These are phyloP conservation scores for Pyrgilauda ruficollis DNA, from an alignment of 2,113 vertebrate genomes.

Conservation along the genomic window DNA sequence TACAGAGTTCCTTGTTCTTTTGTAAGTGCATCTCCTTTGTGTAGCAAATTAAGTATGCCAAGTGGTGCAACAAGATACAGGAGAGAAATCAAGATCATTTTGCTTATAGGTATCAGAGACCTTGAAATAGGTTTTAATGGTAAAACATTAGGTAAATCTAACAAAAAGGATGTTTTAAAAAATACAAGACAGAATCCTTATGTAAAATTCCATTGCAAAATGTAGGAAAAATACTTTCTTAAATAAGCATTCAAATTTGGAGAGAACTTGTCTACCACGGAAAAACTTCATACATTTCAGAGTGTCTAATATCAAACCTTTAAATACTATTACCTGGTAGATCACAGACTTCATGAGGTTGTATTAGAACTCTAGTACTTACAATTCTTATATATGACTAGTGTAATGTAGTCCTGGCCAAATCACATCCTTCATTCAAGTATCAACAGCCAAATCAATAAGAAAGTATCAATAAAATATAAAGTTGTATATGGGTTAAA, in stretches of 20 bases:
- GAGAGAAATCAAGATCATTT: not conserved
- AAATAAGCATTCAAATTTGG: not conserved
- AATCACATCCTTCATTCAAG: not conserved
- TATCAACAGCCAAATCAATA: not conserved
- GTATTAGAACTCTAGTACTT: not conserved
- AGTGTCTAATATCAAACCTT: not conserved
- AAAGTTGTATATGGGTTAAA: not conserved
- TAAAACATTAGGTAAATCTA: not conserved
- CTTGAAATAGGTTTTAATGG: not conserved
- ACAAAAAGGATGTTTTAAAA: not conserved
- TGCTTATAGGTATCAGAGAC: not conserved
- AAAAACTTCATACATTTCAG: not conserved
- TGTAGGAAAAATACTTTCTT: not conserved
- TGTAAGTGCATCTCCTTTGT: not conserved
- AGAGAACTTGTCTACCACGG: not conserved
- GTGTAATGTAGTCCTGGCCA: not conserved
- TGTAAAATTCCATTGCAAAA: not conserved
- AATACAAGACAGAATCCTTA: not conserved
- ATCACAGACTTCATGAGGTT: not conserved
- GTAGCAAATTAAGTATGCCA: not conserved
- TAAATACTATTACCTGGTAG: not conserved
- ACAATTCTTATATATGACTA: not conserved
- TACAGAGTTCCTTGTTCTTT: not conserved
- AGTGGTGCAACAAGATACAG: accelerated
- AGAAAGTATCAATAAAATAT: not conserved